Percentiles rank a stretch among this genome's conserved stretches.
Evolutionary conservation across 2,113 vertebrate species (phyloP).

Genomic region (Mugil cephalus): DNA sequence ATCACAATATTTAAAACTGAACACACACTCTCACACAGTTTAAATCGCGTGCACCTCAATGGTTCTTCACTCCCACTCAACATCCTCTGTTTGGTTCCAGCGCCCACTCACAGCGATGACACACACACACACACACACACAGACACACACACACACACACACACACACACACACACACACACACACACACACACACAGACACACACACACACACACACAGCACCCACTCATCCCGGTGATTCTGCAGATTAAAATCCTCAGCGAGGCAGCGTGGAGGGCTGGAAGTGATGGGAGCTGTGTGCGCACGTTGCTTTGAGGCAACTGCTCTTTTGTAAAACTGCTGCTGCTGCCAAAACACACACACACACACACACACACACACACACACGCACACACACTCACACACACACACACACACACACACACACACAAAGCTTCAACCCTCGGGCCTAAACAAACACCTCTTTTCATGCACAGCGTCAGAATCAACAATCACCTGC

Average conservation of each 20-base stretch:
- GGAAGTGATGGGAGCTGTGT: slow-evolving; percentile 39
- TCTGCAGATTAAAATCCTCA: slow-evolving; percentile 69
- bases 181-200: slow-evolving; percentile 41
- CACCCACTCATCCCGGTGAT: slow-evolving; percentile 72
- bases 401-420: no score
- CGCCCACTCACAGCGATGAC: slow-evolving; percentile 74
- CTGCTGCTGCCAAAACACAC: slow-evolving; percentile 57
- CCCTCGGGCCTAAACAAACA: slow-evolving; percentile 46
- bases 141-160: no score
- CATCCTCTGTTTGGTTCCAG: slow-evolving; percentile 77
- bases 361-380: slow-evolving; percentile 42
- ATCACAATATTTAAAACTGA: slow-evolving; percentile 61
- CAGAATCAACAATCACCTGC: slow-evolving; percentile 8
- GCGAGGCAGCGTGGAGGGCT: slow-evolving; percentile 58
- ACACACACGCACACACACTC: no score
- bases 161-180: no score
- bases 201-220: slow-evolving; percentile 48
- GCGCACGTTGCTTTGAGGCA: slow-evolving; percentile 72
- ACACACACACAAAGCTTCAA: no score
- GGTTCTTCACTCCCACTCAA: slow-evolving; percentile 77
- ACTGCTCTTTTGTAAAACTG: slow-evolving; percentile 66
- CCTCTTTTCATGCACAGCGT: slow-evolving; percentile 11
- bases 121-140: no score
- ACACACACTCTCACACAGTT: slow-evolving; percentile 49
- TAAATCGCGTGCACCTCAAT: slow-evolving; percentile 71